Percentiles rank a stretch among this genome's conserved stretches.
These are phyloP conservation scores for Sardina pilchardus DNA, from an alignment of 2,113 vertebrate genomes.

Conservation along the genomic window DNA sequence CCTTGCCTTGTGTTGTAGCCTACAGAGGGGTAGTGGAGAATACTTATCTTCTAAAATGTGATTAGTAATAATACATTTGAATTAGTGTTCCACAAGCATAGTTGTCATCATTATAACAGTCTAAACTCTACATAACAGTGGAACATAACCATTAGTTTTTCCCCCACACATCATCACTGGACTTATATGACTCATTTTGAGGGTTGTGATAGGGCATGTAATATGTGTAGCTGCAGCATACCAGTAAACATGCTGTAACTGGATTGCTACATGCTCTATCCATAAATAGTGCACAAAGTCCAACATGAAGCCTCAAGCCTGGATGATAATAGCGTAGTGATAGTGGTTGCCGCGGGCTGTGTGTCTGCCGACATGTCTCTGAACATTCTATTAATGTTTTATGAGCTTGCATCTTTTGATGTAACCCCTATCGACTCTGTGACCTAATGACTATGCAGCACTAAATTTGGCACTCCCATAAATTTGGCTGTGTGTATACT, in stretches of 20 bases:
- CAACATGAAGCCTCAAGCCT: slow-evolving; percentile 9
- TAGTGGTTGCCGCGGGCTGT: background rate
- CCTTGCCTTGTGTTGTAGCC: background rate
- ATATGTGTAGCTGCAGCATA: background rate
- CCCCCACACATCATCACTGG: background rate
- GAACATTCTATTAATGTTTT: background rate
- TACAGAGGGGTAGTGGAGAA: background rate
- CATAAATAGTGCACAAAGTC: background rate
- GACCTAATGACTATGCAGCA: background rate
- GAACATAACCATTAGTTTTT: background rate
- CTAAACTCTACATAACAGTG: background rate
- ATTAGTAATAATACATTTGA: background rate
- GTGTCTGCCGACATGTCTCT: background rate
- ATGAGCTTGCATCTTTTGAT: slow-evolving; percentile 15
- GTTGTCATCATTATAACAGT: background rate
- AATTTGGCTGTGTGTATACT: background rate
- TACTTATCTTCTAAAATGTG: background rate
- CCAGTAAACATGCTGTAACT: background rate
- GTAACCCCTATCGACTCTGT: background rate
- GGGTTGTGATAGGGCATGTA: background rate
- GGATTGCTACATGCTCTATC: background rate
- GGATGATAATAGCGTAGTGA: background rate
- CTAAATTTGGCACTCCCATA: background rate
- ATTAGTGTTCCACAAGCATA: background rate
- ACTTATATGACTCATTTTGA: background rate